phyloP scores from a whole-genome alignment of 2,113 vertebrate genomes.

The Malaclemys terrapin region DNA sequence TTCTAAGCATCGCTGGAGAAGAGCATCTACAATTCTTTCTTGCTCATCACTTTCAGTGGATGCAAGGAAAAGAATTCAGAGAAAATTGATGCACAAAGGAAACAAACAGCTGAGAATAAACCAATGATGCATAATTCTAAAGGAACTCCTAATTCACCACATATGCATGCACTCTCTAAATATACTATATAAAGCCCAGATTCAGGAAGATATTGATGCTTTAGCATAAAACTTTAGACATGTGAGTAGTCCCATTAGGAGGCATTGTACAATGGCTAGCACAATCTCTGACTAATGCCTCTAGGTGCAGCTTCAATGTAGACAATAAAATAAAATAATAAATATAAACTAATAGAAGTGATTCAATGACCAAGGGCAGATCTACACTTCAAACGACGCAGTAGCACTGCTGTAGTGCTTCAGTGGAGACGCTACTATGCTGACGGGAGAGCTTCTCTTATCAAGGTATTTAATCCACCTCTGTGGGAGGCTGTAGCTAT shows the following conservation, averaged over 20 bases:
- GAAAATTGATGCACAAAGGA: background rate
- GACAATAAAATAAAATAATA: background rate
- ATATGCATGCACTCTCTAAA: background rate
- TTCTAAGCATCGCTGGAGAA: background rate
- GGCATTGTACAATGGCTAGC: background rate
- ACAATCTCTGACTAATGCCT: background rate
- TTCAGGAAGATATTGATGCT: background rate
- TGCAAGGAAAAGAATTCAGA: background rate
- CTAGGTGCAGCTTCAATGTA: background rate
- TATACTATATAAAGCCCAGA: background rate
- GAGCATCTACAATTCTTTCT: background rate
- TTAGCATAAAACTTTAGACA: background rate
- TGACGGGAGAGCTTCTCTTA: background rate
- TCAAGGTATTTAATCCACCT: background rate
- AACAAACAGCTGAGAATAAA: background rate
- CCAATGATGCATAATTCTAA: background rate
- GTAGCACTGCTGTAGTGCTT: background rate
- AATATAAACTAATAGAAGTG: background rate
- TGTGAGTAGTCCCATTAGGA: background rate
- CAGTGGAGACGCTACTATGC: background rate
- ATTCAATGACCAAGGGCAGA: background rate
- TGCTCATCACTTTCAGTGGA: background rate
- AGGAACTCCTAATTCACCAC: background rate
- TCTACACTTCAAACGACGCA: background rate
- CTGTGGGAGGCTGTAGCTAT: too few species aligned